Evolutionary conservation across 2,113 vertebrate species (phyloP), one percentile per base, ranked within the genome.

Genomic region (Siniperca chuatsi): DNA sequence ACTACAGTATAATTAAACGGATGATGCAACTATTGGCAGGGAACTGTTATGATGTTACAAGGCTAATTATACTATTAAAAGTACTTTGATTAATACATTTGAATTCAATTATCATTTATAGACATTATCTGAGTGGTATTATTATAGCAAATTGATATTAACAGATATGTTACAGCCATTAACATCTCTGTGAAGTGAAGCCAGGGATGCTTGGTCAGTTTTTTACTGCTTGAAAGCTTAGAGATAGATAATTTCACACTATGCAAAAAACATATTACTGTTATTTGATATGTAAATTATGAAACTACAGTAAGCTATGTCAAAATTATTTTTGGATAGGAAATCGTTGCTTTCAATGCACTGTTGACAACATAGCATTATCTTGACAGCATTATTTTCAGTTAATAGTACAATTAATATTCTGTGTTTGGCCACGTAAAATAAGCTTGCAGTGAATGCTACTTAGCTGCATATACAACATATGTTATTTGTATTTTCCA

Each of bases 1-100:
- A 44, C 72, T 58, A 16, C 25, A 29, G 21, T 71, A n/a, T 68
- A 44, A 64, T 55, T 78, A 68, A 79, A 83, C 54, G 68, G 35
- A 72, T 85, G 46, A 72, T 79, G 65, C 46, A 77, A 81, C 78
- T 76, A 13, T 84, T n/a, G 58, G 40, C 23, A 61, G 40, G 44
- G 37, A 50, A 62, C 77, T 48, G 77, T 16, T 42, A 37, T 82
- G 62, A 77, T 37, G 7, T 16, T 77, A 12, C 4, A 52, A 52
- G 9, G 55, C 55, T 86, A 73, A 87, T 82, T 67, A 68, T 40
- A 60, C 42, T 15, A 50, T 25, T 13, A 11, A 18, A 71, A 55
- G 10, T 37, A 13, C 21, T 21, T 57, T 46, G 1, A n/a, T 55
- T 11, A 33, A 69, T 20, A 25, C 4, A 48, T 69, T 40, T 66